Conservation (phyloP, 2,113 vertebrate species). For the Cnemophilus loriae region DNA sequence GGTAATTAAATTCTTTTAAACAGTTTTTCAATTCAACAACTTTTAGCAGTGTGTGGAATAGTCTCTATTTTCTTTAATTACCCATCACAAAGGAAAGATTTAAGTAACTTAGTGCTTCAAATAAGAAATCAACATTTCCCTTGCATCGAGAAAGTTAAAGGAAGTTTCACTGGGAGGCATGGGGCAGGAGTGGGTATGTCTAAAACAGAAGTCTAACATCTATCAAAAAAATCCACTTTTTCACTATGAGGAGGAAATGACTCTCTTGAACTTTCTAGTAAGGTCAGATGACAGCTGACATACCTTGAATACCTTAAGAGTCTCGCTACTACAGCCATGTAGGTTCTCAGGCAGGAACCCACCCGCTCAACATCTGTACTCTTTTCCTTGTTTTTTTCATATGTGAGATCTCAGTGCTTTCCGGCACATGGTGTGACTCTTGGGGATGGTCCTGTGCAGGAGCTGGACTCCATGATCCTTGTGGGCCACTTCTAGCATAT, state of each 20-base stretch:
- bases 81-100: background rate
- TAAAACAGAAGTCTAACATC: background rate
- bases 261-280: background rate
- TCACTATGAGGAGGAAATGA: background rate
- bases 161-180: background rate
- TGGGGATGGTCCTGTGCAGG: background rate
- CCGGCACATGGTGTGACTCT: background rate
- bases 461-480: background rate
- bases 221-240: background rate
- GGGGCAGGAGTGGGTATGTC: background rate
- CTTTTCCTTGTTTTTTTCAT: rapidly evolving
- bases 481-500: too few species aligned
- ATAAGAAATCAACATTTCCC: background rate
- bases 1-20: background rate
- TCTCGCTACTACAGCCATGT: background rate
- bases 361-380: background rate
- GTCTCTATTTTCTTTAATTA: background rate
- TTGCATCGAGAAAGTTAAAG: background rate
- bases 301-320: background rate
- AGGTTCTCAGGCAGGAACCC: background rate
- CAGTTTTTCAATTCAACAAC: background rate
- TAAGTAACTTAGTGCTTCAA: background rate
- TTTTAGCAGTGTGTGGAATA: background rate
- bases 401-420: background rate
- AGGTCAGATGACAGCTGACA: background rate